Evolutionary conservation across 2,113 vertebrate genomes (phyloP), one percentile per base, ranked within the genome.

Genomic region (Oreamnos americanus): DNA sequence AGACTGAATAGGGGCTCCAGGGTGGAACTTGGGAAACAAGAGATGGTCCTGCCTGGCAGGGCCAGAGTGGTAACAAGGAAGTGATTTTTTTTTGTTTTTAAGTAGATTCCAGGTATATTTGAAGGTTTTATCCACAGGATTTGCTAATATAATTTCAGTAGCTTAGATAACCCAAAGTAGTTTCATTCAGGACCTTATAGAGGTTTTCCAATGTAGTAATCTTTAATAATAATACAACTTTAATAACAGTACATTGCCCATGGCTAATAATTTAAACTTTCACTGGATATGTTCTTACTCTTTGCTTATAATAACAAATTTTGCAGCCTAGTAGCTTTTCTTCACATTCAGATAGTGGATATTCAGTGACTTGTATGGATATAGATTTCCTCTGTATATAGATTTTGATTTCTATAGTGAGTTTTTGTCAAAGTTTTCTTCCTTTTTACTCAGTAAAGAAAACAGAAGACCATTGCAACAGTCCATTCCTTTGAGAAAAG

Each of bases 401-500:
- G n/a, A 64, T 91, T 95, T 95, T 60, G 23, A 74, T 85, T 90
- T 95, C 60, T 93, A 13, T 60, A 83, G n/a, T 87, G 93, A 64
- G 11, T 62, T 96, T 91, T 90, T 92, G 11, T 92, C 28, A 60
- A 88, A 58, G 25, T 87, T 97, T 96, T 82, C 78, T 95, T 94
- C 45, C 36, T 14, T 88, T 94, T 26, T 36, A 87, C 76, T 90
- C 93, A 87, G 47, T 98, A 83, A 94, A 91, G 81, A 94, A 96
- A 93, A 95, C 49, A 87, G 10, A 95, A 87, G 8, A 79, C 5
- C 47, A 92, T n/a, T 33, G 4, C 26, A 92, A 6, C 87, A 51
- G 62, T 98, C 96, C 19, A 87, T 96, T 97, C 93, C 25, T 93
- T 94, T 78, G 95, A 92, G 91, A 87, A 81, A 92, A 85, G 6